phyloP scores from a whole-genome alignment of 64 coral and sea anemone species.

The Stichodactyla helianthus region DNA sequence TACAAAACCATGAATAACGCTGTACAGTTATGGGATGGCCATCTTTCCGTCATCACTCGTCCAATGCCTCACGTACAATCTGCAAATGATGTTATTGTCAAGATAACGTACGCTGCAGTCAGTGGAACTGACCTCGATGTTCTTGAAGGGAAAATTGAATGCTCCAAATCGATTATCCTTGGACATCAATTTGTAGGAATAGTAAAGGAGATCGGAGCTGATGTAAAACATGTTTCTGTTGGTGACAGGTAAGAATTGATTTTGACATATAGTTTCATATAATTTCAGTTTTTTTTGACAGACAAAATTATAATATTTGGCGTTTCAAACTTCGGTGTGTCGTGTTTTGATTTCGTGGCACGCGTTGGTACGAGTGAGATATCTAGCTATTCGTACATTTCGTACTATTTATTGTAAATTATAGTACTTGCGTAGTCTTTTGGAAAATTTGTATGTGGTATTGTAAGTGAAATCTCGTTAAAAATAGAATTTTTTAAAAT shows the following conservation, averaged over 20 bases:
- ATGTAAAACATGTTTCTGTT: conserved; percentile 70
- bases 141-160: conserved; percentile 65
- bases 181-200: conserved; percentile 90
- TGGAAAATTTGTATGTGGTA: no score
- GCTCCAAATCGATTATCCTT: conserved; percentile 79
- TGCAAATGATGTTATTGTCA: conserved; percentile 65
- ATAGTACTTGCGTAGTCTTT: background rate
- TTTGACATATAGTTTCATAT: background rate
- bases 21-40: conserved; percentile 75
- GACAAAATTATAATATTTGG: background rate
- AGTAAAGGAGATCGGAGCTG: conserved; percentile 70
- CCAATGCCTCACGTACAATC: conserved; percentile 78
- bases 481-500: no score
- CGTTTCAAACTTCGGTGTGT: background rate
- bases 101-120: conserved; percentile 80
- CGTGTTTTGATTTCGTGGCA: background rate
- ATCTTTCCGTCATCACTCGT: conserved; percentile 74
- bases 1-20: conserved; percentile 70
- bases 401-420: background rate
- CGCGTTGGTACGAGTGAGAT: background rate
- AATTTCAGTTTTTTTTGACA: background rate
- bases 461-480: no score
- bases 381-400: background rate
- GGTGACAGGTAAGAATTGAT: conserved; percentile 66
- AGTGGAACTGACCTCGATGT: conserved; percentile 80